These are phyloP conservation scores for Styela clava DNA, from an alignment of 23 tunicate genomes.

Conservation along the genomic window DNA sequence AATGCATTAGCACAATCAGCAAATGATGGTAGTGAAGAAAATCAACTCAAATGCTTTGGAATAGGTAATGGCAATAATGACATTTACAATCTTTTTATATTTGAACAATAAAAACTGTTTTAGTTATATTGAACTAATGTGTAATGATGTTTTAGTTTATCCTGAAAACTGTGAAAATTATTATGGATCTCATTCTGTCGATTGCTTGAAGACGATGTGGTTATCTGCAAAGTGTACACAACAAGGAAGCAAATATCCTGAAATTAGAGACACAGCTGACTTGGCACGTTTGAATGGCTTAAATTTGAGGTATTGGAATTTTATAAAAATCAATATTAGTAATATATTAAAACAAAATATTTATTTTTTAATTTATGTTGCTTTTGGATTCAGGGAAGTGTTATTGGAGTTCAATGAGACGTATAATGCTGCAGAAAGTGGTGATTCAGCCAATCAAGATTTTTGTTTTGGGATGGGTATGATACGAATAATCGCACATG, in stretches of 20 bases:
- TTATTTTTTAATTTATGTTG: no score
- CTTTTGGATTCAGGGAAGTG: constrained; percentile 1
- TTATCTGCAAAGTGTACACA: neutral
- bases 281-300: neutral
- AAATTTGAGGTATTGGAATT: neutral
- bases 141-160: constrained; percentile 15
- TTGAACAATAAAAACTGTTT: no score
- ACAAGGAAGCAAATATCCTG: constrained; percentile 17
- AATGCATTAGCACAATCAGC: constrained; percentile 4
- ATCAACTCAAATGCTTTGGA: constrained; percentile 29
- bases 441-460: constrained; percentile 8
- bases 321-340: no score
- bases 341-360: no score
- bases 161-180: constrained; percentile 24
- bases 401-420: constrained; percentile 10
- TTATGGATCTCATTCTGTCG: constrained; percentile 25
- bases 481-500: no score
- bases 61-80: no score
- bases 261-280: neutral
- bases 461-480: constrained; percentile 26
- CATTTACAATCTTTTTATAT: no score
- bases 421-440: constrained; percentile 3
- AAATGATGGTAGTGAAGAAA: neutral
- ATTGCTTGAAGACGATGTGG: constrained; percentile 13
- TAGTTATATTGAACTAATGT: no score